Evolutionary conservation across 1,140 invertebrate species (phyloP).

Genomic region (Archivesica marissinica): DNA sequence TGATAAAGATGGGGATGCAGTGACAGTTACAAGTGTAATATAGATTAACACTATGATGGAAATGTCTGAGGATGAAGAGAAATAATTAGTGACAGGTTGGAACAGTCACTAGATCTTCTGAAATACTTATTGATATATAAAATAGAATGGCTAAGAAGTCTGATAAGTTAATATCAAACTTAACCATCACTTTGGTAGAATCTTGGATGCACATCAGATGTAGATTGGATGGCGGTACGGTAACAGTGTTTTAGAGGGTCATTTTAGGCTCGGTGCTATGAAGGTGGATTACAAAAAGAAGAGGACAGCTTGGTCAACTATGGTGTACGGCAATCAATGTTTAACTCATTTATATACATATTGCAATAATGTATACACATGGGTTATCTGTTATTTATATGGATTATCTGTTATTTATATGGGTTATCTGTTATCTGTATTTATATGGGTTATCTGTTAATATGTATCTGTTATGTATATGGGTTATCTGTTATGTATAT

Average conservation of each 20-base stretch:
- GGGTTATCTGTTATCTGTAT: no score
- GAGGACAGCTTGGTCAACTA: background rate
- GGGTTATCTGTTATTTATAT: no score
- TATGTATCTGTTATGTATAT: no score
- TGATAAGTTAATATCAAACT: background rate
- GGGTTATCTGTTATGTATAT: no score
- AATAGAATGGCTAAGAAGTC: constrained; percentile 2
- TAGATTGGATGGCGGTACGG: constrained; percentile 29
- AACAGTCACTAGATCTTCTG: background rate
- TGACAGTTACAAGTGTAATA: background rate
- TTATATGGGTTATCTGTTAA: no score
- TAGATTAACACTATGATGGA: background rate
- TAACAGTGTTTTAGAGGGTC: constrained; percentile 6
- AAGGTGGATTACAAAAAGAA: background rate
- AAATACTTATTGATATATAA: background rate
- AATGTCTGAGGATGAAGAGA: background rate
- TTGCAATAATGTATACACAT: no score
- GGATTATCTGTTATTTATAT: no score
- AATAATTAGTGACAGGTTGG: background rate
- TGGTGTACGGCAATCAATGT: background rate
- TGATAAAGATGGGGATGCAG: constrained; percentile 37
- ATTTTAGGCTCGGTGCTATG: constrained; percentile 24
- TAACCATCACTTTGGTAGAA: constrained; percentile 8
- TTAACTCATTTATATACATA: background rate
- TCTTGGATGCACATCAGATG: constrained; percentile 1